Conservation (phyloP, 1,140 invertebrate species). For the Apis florea region DNA sequence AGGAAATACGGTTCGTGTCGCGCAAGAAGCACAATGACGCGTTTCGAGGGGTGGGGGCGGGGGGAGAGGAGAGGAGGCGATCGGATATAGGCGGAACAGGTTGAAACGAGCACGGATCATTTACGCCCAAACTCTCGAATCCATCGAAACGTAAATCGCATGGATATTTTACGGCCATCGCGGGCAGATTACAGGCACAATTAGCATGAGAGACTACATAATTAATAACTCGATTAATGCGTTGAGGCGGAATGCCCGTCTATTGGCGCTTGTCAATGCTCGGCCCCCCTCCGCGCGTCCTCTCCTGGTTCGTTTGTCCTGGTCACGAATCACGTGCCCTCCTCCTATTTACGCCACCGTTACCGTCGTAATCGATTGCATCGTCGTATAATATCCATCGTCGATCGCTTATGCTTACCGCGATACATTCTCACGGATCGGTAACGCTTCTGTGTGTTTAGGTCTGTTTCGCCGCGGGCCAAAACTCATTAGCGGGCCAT, state of each 20-base stretch:
- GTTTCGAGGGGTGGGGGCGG: neutral
- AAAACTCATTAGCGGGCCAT: conserved; percentile 59
- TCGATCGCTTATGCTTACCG: conserved; percentile 56
- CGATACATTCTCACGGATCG: conserved; percentile 48
- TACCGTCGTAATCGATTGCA: conserved; percentile 58
- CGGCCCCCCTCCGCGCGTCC: conserved; percentile 3
- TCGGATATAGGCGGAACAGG: conserved; percentile 33
- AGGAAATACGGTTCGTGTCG: conserved; percentile 21
- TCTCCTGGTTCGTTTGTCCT: conserved; percentile 33
- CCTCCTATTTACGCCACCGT: conserved; percentile 53
- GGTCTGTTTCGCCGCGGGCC: conserved; percentile 34
- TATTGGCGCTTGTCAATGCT: conserved; percentile 54
- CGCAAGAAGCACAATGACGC: conserved; percentile 43
- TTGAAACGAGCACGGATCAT: conserved; percentile 57
- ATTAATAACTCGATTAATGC: conserved; percentile 73
- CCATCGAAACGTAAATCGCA: conserved; percentile 58
- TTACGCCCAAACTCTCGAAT: conserved; percentile 21
- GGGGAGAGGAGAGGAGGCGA: neutral
- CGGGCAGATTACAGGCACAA: conserved; percentile 68
- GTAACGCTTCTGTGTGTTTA: conserved; percentile 53
- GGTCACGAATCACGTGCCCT: conserved; percentile 57
- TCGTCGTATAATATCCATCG: conserved; percentile 49
- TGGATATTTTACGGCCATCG: conserved; percentile 65
- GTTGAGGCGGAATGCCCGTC: conserved; percentile 70
- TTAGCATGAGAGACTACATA: conserved; percentile 72